These are phyloP conservation scores for Vespertilio murinus DNA, from an alignment of 2,797 vertebrate genomes.

Conservation along the genomic window DNA sequence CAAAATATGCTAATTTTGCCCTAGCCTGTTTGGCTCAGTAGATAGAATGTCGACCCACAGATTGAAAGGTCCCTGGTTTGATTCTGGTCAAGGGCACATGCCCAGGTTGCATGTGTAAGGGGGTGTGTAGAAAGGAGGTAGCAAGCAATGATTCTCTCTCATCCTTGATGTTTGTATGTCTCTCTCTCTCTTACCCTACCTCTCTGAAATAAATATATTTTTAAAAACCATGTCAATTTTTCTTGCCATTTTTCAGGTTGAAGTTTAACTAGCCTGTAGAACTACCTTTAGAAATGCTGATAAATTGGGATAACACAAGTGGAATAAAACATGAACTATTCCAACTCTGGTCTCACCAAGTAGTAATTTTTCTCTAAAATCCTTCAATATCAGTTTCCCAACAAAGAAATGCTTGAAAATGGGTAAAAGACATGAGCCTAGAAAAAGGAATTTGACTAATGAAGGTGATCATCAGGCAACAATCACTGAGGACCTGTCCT, in stretches of 20 bases:
- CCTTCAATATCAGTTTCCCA: not conserved
- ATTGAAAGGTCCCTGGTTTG: too few relatives aligned
- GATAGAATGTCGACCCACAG: too few relatives aligned
- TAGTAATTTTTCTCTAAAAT: not conserved
- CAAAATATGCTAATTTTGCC: not conserved
- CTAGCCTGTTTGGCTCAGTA: too few relatives aligned
- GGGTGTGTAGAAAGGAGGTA: too few relatives aligned
- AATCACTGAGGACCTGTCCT: not conserved
- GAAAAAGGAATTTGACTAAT: not conserved
- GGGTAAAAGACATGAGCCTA: not conserved
- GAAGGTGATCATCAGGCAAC: not conserved
- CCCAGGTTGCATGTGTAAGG: too few relatives aligned
- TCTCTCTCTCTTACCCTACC: too few relatives aligned
- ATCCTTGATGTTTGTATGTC: too few relatives aligned
- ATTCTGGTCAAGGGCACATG: too few relatives aligned
- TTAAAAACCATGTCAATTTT: not conserved
- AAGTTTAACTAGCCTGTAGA: not conserved
- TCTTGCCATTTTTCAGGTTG: not conserved
- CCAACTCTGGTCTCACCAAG: not conserved
- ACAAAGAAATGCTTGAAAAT: not conserved
- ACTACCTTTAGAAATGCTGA: not conserved
- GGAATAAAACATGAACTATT: not conserved
- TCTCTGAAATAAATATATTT: too few relatives aligned
- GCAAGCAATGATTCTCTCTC: too few relatives aligned
- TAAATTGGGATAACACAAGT: not conserved